Evolutionary conservation across 2,797 vertebrate genomes (phyloP), one percentile per base, ranked within the genome.

Genomic region (Myiothlypis chrysogaster): DNA sequence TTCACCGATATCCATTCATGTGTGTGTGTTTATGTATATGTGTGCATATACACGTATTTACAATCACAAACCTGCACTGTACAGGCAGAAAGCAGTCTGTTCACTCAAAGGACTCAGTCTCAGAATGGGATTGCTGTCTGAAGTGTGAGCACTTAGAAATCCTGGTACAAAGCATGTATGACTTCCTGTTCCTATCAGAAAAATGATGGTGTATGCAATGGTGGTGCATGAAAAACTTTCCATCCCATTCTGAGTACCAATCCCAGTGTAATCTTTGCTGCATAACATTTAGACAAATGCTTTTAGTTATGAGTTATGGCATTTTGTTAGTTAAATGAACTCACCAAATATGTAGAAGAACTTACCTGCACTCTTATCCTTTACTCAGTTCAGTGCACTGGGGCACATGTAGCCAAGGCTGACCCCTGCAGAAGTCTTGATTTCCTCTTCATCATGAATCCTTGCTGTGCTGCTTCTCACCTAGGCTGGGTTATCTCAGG

Each of bases 351-450:
- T 0, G 1, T 71, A 83, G 66, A 65, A 92, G 41, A 80, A 41
- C 91, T 94, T 93, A 97, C 94, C 93, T 87, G 71, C 22, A 60
- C 24, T 71, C 25, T 50, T 64, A 77, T 77, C 53, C 83, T 91
- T 85, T 55, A 66, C 43, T 86, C 65, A 49, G 44, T 63, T 91
- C 47, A 22, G 39, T 55, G 75, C n/a, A 52, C 39, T 44, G 60
- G 17, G 35, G n/a, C 27, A 41, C 34, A 9, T 3, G 44, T 23
- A 90, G 87, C 21, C 53, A 71, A 68, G 24, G 86, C 15, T 92
- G 88, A 69, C 75, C 27, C 79, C 87, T 73, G 84, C 55, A 94
- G 83, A 64, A 69, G 16, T 14, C n/a, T 52, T 83, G 66, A 17
- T 57, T 89, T 43, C 37, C 22, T 87, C 64, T 90, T 94, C 2